Evolutionary conservation across 2,797 vertebrate species (phyloP), one percentile per base, ranked within the genome.

Genomic region (Pitangus sulphuratus): DNA sequence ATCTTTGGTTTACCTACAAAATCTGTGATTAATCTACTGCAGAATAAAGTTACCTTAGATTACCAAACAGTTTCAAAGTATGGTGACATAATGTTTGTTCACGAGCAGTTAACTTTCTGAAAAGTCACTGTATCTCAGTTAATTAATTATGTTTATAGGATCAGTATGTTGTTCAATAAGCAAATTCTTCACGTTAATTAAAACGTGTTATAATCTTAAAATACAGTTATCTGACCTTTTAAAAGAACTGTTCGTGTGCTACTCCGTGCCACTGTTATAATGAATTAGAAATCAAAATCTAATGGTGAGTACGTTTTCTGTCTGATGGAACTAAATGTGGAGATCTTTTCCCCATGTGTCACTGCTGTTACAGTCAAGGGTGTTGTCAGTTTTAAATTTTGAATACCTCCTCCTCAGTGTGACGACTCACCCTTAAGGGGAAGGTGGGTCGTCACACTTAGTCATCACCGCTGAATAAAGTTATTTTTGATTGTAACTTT

Each of bases 1-100:
- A 60, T 96, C 75, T 89, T 95, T 97, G 95, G 75, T 94, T 97
- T 98, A 91, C 88, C 85, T 51, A 69, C 95, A 95, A 95, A 96
- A 84, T 95, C 86, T 96, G 69, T 96, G 86, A 91, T 92, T 97
- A 95, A 95, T 97, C 83, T 95, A 87, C 93, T 87, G 74, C 81
- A 71, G 96, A 92, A 95, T 95, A 95, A 88, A 14, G 4, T 80
- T 96, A 61, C 71, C 60, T 97, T 98, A 97, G 95, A 96, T 94
- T 94, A 71, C 90, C 69, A 89, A 90, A 80, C 64, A 87, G 77
- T 95, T 93, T 97, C 89, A 89, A 94, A 96, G 79, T 88, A 76
- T 7, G 6, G 70, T 89, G 60, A 79, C 64, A 75, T 65, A 86
- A 56, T 84, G 33, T 48, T 77, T 89, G 31, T 64, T 92, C 66